Conservation (phyloP, 2,888 invertebrate species). For the Lathronympha strigana region DNA sequence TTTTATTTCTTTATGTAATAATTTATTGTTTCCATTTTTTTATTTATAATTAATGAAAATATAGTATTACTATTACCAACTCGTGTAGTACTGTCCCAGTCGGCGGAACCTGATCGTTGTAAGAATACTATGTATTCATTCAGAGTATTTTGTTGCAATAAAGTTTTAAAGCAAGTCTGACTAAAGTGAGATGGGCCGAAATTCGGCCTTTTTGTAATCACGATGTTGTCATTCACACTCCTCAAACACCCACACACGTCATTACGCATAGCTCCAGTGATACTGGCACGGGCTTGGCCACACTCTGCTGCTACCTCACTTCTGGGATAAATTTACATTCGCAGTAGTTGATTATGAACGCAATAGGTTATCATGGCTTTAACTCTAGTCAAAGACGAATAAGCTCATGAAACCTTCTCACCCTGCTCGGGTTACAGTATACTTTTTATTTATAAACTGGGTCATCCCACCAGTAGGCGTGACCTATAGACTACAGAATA, state of each 20-base stretch:
- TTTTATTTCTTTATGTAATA: slow-evolving; percentile 72
- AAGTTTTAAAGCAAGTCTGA: slow-evolving; percentile 75
- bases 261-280: background rate
- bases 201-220: slow-evolving; percentile 64
- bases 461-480: background rate
- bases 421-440: slow-evolving; percentile 1
- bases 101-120: slow-evolving; percentile 42
- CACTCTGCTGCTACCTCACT: background rate
- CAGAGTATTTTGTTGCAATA: slow-evolving; percentile 69
- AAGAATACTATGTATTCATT: slow-evolving; percentile 79
- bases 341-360: too few species aligned
- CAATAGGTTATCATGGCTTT: too few species aligned
- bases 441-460: slow-evolving; percentile 1
- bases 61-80: slow-evolving; percentile 80
- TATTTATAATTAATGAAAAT: slow-evolving; percentile 82
- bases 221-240: slow-evolving; percentile 68
- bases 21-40: slow-evolving; percentile 84
- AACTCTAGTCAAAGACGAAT: too few species aligned
- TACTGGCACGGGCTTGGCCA: background rate
- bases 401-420: slow-evolving; percentile 4
- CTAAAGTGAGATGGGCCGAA: slow-evolving; percentile 64
- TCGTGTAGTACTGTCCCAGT: slow-evolving; percentile 40
- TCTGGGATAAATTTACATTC: background rate
- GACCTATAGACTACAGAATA: background rate
- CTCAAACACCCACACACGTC: slow-evolving; percentile 43